These are phyloP conservation scores for Brachyopa scutellaris DNA, from an alignment of 2,888 invertebrate genomes.

Conservation along the genomic window DNA sequence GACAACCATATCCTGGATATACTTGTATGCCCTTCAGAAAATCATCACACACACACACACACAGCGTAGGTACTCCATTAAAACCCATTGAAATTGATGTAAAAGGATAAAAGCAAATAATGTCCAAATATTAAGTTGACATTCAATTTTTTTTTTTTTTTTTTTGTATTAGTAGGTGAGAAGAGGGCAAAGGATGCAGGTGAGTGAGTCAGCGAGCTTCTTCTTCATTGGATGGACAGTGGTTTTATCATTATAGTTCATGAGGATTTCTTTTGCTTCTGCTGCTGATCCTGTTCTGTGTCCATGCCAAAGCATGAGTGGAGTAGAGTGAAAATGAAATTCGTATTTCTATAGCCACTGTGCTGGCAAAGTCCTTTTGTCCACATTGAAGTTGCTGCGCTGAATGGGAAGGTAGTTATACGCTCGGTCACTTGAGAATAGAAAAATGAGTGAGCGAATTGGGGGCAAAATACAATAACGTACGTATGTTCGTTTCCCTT, in stretches of 20 bases:
- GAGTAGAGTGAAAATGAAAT: too few relatives aligned
- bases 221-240: conserved; percentile 47
- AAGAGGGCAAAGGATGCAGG: neutral
- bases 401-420: conserved; percentile 58
- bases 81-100: conserved; percentile 69
- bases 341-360: conserved; percentile 49
- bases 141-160: conserved; percentile 47
- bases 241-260: conserved; percentile 63
- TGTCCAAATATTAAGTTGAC: conserved; percentile 73
- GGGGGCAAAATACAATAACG: conserved; percentile 17
- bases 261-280: conserved; percentile 44
- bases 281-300: conserved; percentile 45
- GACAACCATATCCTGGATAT: conserved; percentile 20
- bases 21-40: conserved; percentile 47
- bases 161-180: conserved; percentile 15
- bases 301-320: conserved; percentile 24
- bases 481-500: conserved; percentile 16
- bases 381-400: conserved; percentile 8
- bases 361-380: conserved; percentile 57
- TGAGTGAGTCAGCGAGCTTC: conserved; percentile 22
- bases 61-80: conserved; percentile 33
- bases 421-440: conserved; percentile 62
- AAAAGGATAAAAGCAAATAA: conserved; percentile 72
- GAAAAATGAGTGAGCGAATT: conserved; percentile 36
- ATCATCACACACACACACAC: conserved; percentile 21